phyloP scores from a whole-genome alignment of 2,888 invertebrate genomes.

The Bibio marci region DNA sequence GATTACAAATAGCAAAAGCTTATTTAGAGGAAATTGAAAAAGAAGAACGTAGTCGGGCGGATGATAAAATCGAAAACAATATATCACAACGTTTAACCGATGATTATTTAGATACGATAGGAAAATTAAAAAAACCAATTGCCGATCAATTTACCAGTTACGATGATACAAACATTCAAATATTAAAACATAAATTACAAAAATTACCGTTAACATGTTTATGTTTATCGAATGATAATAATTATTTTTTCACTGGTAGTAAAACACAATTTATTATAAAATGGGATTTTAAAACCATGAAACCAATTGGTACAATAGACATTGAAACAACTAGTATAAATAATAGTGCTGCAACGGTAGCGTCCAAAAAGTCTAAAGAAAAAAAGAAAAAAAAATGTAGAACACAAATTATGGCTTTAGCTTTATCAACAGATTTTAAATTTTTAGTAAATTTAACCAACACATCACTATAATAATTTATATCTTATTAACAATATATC shows the following conservation, averaged over 20 bases:
- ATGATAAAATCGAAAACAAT: conserved; percentile 31
- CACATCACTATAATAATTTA: too few relatives aligned
- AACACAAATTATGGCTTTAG: conserved; percentile 41
- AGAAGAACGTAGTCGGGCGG: conserved; percentile 54
- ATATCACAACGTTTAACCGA: conserved; percentile 56
- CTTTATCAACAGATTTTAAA: conserved; percentile 63
- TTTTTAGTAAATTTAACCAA: conserved; percentile 43
- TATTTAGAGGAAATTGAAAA: conserved; percentile 75
- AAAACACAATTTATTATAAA: conserved; percentile 80
- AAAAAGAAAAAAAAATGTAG: conserved; percentile 16
- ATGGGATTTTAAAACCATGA: conserved; percentile 53
- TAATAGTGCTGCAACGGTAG: conserved; percentile 15
- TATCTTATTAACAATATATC: too few relatives aligned
- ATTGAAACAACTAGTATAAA: conserved; percentile 37
- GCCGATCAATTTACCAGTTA: conserved; percentile 42
- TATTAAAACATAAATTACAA: conserved; percentile 61
- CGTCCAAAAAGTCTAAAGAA: conserved; percentile 6
- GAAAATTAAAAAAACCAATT: conserved; percentile 55
- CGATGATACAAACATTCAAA: conserved; percentile 28
- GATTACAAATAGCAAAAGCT: conserved; percentile 72
- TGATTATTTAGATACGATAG: conserved; percentile 74
- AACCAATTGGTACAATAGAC: conserved; percentile 37
- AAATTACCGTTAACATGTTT: conserved; percentile 63
- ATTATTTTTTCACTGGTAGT: conserved; percentile 61
- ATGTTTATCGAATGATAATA: conserved; percentile 55